Base-by-base conservation (phyloP, 2,113 vertebrate species). In the Hydrochoerus hydrochaeris region DNA sequence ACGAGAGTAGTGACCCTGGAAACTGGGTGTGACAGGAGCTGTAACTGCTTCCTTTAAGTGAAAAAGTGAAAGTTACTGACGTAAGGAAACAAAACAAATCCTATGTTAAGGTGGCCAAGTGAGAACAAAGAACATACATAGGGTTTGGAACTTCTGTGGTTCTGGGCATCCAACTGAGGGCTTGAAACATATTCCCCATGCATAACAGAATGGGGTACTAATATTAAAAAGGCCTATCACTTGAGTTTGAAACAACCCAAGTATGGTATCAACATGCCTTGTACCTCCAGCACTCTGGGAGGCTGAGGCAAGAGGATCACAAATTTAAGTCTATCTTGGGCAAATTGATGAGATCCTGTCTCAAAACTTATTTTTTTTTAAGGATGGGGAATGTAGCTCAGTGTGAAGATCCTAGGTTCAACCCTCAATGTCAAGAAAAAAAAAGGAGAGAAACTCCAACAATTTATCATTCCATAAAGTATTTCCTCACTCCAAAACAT, bases 191-290 rank as follows among this genome's bases (percentile, higher is more conserved):
- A 52, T 16, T 5, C 58, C 46, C 35, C 24, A 54, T 5, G 3
- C 24, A 12, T 38, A 26, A 32, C 32, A 4, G 30, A 46, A 32
- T 30, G 7, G 75, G 75, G 4, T 35, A 28, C 46, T 73, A 71
- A 16, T 83, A 49, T 88, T 90, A 94, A 94, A 91, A 54, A 20
- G 30, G 4, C 28, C 52, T 67, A 1, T 52, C 57, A 13, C 57
- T 85, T 95, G 35, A 35, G 82, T 91, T 85, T 92, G 62, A 87
- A 92, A 80, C 77, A 54, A 80, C 30, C 49, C 77, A 54, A 8
- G 46, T 0, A 3, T 35, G 49, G 17, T 52, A 17, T 52, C 77
- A 35, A 35, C 16, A 22, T 22, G 30, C 77, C 32, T 30, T 80
- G 46, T 80, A 80, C 20, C 35, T 35, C 16, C 17, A 80, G 77